A percentile compares a stretch with the other conserved stretches of the same genome.
Conservation (phyloP, 2,113 vertebrate species). For the Anhinga rufa region DNA sequence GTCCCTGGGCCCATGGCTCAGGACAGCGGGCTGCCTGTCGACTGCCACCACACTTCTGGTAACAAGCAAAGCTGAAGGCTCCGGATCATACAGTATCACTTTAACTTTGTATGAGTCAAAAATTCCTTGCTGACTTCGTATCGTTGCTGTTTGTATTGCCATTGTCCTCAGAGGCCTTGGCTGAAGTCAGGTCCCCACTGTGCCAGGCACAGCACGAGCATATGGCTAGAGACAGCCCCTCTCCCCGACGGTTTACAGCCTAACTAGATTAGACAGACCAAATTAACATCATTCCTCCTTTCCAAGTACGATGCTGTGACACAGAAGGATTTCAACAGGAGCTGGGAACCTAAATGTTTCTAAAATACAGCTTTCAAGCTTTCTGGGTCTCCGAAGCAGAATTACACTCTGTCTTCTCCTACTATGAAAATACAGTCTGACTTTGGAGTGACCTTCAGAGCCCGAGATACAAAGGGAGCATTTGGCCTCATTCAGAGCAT, state of each 20-base stretch:
- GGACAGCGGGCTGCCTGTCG: not conserved
- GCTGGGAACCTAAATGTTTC: not conserved
- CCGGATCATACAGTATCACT: not conserved
- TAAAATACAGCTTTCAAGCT: not conserved
- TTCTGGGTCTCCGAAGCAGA: slow-evolving; percentile 12
- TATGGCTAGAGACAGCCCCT: not conserved
- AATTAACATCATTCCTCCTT: not conserved
- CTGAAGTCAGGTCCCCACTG: not conserved
- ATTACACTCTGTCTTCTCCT: not conserved
- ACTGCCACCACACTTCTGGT: not conserved
- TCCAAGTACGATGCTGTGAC: not conserved
- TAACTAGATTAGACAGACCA: not conserved
- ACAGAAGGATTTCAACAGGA: not conserved
- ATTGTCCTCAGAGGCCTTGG: not conserved
- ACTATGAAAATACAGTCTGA: slow-evolving; percentile 1
- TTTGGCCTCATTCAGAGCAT: slow-evolving; percentile 4
- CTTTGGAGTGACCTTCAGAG: slow-evolving; percentile 32
- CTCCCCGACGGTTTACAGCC: not conserved
- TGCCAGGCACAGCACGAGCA: not conserved
- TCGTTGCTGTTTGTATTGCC: not conserved
- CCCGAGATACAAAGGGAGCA: not conserved
- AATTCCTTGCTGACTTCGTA: not conserved
- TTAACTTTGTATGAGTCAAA: accelerated
- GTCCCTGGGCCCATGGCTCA: not conserved
- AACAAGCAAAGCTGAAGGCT: not conserved